A percentile compares a stretch with the other conserved stretches of the same genome.
Conservation (phyloP, 2,797 vertebrate genomes). For the Amphiprion clarkii region DNA sequence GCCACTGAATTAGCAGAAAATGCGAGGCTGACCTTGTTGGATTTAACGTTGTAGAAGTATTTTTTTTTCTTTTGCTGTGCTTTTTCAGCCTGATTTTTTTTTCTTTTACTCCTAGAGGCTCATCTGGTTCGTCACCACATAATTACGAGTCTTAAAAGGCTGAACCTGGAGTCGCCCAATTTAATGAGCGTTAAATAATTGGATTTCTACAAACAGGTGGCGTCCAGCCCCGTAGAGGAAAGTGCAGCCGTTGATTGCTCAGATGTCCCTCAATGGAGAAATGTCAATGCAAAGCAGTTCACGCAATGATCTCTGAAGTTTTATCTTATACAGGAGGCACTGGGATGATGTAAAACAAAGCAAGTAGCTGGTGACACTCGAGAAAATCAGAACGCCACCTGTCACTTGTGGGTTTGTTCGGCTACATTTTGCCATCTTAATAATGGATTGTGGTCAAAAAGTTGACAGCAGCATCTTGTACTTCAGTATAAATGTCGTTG, state of each 20-base stretch:
- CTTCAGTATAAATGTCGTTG: too few relatives aligned
- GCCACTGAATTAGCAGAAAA: conserved; percentile 23
- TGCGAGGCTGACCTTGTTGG: conserved; percentile 1
- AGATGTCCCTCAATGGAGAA: conserved; percentile 1
- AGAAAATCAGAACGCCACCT: too few relatives aligned
- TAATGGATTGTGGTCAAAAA: too few relatives aligned
- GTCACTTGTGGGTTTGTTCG: too few relatives aligned
- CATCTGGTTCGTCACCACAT: conserved; percentile 21
- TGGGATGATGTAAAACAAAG: too few relatives aligned
- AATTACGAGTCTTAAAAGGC: conserved; percentile 29
- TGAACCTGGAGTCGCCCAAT: conserved; percentile 17
- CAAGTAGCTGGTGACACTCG: too few relatives aligned
- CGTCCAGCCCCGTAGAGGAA: conserved; percentile 22
- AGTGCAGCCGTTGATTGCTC: conserved; percentile 3
- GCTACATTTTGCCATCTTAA: too few relatives aligned
- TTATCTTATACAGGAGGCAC: too few relatives aligned
- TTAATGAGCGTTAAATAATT: conserved; percentile 37
- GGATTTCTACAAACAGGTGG: conserved; percentile 38
- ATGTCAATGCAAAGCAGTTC: neutral
- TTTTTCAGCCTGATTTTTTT: conserved; percentile 11
- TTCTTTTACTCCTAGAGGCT: conserved; percentile 6
- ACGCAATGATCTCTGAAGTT: neutral
- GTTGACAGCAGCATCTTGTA: too few relatives aligned
- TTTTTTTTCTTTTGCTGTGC: neutral
- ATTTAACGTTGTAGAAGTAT: conserved; percentile 1